Evolutionary conservation across 2,797 vertebrate genomes (phyloP).

Genomic region (Karalla daura): DNA sequence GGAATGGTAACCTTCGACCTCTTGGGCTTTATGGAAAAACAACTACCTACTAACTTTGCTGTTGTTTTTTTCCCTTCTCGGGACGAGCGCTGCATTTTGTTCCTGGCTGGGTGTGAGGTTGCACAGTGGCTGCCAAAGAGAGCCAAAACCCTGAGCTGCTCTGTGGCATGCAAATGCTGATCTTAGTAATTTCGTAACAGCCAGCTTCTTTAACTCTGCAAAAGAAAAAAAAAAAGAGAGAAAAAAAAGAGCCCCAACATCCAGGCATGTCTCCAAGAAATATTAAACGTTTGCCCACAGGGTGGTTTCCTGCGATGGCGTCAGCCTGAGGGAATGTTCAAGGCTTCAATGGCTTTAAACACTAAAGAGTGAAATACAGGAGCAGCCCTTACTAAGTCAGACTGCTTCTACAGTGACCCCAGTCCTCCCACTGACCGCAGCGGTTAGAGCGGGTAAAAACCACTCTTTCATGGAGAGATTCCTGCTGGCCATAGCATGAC

Average conservation of each 20-base stretch:
- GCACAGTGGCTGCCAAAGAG: constrained; percentile 12
- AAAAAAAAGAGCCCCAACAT: constrained; percentile 15
- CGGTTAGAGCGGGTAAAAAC: constrained; percentile 41
- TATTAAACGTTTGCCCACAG: constrained; percentile 61
- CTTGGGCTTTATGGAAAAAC: constrained; percentile 33
- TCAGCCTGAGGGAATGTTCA: constrained; percentile 77
- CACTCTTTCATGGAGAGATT: constrained; percentile 65
- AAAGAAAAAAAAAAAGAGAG: constrained; percentile 39
- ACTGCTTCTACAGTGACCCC: constrained; percentile 59
- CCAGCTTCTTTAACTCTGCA: constrained; percentile 15
- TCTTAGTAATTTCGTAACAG: constrained; percentile 51
- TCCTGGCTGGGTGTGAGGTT: constrained; percentile 38
- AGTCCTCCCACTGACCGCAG: constrained; percentile 57
- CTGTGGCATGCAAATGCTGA: constrained; percentile 52
- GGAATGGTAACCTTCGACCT: constrained; percentile 62
- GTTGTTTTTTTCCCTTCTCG: constrained; percentile 46
- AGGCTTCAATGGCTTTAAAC: constrained; percentile 39
- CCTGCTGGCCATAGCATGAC: constrained; percentile 58
- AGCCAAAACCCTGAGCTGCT: constrained; percentile 42
- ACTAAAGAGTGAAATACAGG: constrained; percentile 28
- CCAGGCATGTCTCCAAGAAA: constrained; percentile 57
- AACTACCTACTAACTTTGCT: constrained; percentile 30
- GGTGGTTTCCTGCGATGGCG: constrained; percentile 74
- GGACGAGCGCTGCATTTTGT: constrained; percentile 36
- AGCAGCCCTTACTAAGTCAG: constrained; percentile 48